Evolutionary conservation across 2,888 invertebrate genomes (phyloP), one percentile per base, ranked within the genome.

Genomic region (Agonopterix alstromeriana): DNA sequence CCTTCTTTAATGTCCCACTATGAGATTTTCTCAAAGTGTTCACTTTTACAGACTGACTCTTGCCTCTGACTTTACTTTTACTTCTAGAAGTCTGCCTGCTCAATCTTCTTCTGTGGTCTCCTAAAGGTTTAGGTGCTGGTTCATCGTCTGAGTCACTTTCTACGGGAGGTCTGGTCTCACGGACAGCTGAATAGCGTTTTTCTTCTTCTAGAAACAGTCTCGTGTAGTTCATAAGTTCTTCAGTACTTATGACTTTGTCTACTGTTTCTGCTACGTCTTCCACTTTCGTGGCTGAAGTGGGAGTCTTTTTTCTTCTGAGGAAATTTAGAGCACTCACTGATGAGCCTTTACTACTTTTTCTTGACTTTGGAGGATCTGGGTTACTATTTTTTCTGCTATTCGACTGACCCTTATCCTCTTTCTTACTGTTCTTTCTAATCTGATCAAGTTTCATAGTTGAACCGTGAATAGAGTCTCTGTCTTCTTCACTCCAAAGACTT

Each of bases 401-500:
- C 0, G 63, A 53, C 49, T 68, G 70, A 54, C 60, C 69, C 54
- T 85, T 84, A 47, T 82, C 79, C 50, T 84, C 85, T 53, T 87
- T 88, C 53, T 79, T 85, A 52, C 80, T 82, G 49, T 78, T 83
- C 54, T 85, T 88, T 48, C 80, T 79, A 7, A 71, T 62, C 48
- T 79, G 78, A 50, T 85, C 80, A 1, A 87, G 58, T 60, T 82
- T 78, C 54, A 78, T 70, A 35, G 71, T 67, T 0, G 84, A 85
- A 1, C 82, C 87, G 35, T 82, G 74, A 43, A 86, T 76, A 1
- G 85, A 85, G 49, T 89, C 89, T 51, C 76, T 76, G 48, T 86
- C 86, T 59, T 88, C 87, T 57, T 88, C 88, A 48, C 88, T 88
- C 82, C 84, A 86, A n/a, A 87, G 74, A 46, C 86, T 87, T 53